Evolutionary conservation across 2,113 vertebrate species (phyloP).

Genomic region (Ageneiosus marmoratus): DNA sequence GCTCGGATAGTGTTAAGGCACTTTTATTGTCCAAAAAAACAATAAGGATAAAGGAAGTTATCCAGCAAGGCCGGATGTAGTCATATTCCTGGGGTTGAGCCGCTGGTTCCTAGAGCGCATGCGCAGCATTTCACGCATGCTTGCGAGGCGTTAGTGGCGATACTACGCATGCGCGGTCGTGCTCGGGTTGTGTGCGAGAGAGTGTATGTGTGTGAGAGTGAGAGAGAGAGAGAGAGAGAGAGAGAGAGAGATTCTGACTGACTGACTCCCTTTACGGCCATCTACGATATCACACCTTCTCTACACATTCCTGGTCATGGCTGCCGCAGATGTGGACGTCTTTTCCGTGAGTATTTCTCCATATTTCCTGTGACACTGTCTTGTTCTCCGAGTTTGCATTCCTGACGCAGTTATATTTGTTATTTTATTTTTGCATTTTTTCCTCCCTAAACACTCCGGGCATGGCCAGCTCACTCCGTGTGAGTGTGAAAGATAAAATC

Average conservation of each 20-base stretch:
- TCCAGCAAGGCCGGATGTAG: constrained; percentile 74
- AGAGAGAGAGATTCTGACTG: constrained; percentile 67
- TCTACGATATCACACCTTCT: constrained; percentile 48
- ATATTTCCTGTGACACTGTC: neutral
- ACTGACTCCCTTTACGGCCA: constrained; percentile 65
- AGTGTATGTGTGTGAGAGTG: neutral
- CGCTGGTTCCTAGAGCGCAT: neutral
- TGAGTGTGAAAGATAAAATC: neutral
- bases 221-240: constrained; percentile 70
- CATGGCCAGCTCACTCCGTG: neutral
- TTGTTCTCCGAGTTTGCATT: neutral
- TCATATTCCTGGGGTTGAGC: constrained; percentile 76
- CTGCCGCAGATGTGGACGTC: constrained; percentile 87
- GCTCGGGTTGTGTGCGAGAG: neutral
- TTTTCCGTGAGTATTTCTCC: constrained; percentile 78
- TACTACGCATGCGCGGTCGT: constrained; percentile 64
- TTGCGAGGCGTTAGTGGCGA: constrained; percentile 59
- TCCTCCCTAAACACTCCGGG: neutral
- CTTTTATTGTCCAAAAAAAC: no score
- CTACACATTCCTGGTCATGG: constrained; percentile 78
- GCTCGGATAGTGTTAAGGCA: no score
- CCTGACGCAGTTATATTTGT: neutral
- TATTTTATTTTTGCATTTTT: neutral
- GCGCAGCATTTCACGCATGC: neutral
- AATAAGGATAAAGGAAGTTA: constrained; percentile 67